phyloP scores from a whole-genome alignment of 2,797 vertebrate species.

The Carduelis carduelis region DNA sequence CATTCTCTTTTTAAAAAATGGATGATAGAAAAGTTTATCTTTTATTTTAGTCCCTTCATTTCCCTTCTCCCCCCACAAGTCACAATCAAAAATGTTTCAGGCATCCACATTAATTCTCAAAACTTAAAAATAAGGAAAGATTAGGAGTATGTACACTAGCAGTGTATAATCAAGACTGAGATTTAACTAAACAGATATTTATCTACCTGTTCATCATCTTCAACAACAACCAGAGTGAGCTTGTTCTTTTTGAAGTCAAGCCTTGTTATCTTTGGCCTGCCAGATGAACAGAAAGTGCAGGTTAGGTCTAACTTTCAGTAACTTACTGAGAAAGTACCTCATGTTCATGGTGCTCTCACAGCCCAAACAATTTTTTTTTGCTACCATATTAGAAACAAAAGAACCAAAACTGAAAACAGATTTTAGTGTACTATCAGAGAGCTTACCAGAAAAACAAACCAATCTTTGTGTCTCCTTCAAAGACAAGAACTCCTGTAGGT shows the following conservation, averaged over 20 bases:
- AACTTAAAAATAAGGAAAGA: neutral
- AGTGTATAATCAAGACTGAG: neutral
- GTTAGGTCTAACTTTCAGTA: neutral
- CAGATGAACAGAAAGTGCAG: slow-evolving; percentile 1
- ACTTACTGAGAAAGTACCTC: neutral
- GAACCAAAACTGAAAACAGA: neutral
- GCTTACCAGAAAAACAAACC: slow-evolving; percentile 97
- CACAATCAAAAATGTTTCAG: neutral
- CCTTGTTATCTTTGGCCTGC: slow-evolving; percentile 97
- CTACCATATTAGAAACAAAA: neutral
- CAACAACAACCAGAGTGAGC: slow-evolving; percentile 94
- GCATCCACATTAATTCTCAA: neutral
- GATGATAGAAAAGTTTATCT: neutral
- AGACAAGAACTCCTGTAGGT: slow-evolving; percentile 96
- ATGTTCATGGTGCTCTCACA: neutral
- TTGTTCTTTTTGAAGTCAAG: slow-evolving; percentile 98
- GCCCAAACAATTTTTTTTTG: neutral
- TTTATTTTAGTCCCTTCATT: neutral
- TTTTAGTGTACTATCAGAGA: neutral
- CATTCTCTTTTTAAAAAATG: neutral
- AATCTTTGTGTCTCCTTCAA: slow-evolving; percentile 97
- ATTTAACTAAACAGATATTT: neutral
- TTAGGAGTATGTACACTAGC: neutral
- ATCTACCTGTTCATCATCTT: slow-evolving; percentile 95
- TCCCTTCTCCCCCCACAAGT: neutral